Conservation (phyloP, 1,140 invertebrate genomes). For the fruit fly (Drosophila melanogaster) region DNA sequence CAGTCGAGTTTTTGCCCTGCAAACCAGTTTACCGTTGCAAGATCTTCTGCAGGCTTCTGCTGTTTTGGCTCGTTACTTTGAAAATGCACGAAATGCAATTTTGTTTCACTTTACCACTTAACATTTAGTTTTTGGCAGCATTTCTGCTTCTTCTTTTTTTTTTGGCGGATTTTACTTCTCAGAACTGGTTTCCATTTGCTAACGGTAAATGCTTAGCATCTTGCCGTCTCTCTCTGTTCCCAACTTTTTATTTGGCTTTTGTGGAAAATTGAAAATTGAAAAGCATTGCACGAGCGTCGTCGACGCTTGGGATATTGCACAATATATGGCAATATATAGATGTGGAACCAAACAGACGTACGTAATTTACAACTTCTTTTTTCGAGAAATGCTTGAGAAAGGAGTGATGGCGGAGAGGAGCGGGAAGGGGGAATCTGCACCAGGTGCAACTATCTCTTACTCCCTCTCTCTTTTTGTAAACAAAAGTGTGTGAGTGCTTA, state of each 20-base stretch:
- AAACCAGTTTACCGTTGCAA: conserved; percentile 45
- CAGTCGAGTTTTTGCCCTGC: conserved; percentile 16
- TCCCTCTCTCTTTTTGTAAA: background rate
- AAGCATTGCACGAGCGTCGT: conserved; percentile 65
- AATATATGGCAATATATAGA: conserved; percentile 38
- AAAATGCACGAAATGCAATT: conserved; percentile 32
- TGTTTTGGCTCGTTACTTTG: background rate
- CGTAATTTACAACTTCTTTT: conserved; percentile 18
- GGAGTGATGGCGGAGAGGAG: background rate
- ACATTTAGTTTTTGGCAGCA: conserved; percentile 52
- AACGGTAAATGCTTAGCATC: conserved; percentile 31
- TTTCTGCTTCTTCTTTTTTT: conserved; percentile 29
- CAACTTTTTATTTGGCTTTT: conserved; percentile 70
- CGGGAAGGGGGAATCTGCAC: conserved; percentile 5
- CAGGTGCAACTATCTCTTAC: conserved; percentile 28
- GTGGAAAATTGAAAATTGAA: conserved; percentile 71
- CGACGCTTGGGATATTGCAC: conserved; percentile 56
- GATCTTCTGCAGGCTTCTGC: conserved; percentile 22
- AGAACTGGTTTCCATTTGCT: conserved; percentile 63
- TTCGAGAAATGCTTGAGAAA: background rate
- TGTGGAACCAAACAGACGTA: conserved; percentile 25
- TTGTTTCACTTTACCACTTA: conserved; percentile 44
- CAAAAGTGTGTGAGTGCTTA: background rate
- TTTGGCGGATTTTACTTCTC: conserved; percentile 7
- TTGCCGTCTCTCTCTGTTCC: conserved; percentile 48